phyloP scores from a whole-genome alignment of 2,888 invertebrate species.

The Hypolimnas misippus region DNA sequence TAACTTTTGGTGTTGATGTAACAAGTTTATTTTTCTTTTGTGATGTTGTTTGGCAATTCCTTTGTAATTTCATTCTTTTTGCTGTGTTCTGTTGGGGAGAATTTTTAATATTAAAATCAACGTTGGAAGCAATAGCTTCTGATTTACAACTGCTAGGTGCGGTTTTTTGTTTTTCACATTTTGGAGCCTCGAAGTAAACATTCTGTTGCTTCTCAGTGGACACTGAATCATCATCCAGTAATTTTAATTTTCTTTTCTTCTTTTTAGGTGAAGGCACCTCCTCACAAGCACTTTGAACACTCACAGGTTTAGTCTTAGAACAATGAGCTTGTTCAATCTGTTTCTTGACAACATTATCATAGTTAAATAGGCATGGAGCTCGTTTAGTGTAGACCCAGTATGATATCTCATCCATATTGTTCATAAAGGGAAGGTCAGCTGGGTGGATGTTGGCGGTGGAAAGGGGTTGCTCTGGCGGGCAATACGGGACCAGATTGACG shows the following conservation, averaged over 20 bases:
- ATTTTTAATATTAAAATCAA: slow-evolving; percentile 71
- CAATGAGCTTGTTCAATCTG: slow-evolving; percentile 58
- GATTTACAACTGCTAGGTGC: slow-evolving; percentile 58
- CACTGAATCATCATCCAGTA: slow-evolving; percentile 64
- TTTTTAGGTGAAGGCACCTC: slow-evolving; percentile 59
- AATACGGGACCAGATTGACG: slow-evolving; percentile 30
- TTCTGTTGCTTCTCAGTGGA: slow-evolving; percentile 62
- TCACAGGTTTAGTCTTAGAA: slow-evolving; percentile 57
- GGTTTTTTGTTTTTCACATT: slow-evolving; percentile 52
- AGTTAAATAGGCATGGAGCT: slow-evolving; percentile 75
- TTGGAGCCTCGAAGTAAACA: slow-evolving; percentile 66
- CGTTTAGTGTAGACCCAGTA: slow-evolving; percentile 77
- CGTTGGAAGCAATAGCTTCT: slow-evolving; percentile 60
- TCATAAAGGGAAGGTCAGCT: slow-evolving; percentile 67
- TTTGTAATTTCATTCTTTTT: slow-evolving; percentile 58
- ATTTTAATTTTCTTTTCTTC: slow-evolving; percentile 66
- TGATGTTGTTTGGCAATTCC: slow-evolving; percentile 50
- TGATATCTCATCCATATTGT: slow-evolving; percentile 76
- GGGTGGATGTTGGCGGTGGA: slow-evolving; percentile 35
- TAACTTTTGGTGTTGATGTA: slow-evolving; percentile 68
- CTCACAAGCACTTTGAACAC: slow-evolving; percentile 51
- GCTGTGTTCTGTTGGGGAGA: slow-evolving; percentile 57
- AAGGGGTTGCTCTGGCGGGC: slow-evolving; percentile 32
- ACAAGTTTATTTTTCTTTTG: slow-evolving; percentile 66
- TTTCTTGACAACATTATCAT: slow-evolving; percentile 64